Evolutionary conservation across 2,113 vertebrate genomes (phyloP).

Genomic region (Heteronetta atricapilla): DNA sequence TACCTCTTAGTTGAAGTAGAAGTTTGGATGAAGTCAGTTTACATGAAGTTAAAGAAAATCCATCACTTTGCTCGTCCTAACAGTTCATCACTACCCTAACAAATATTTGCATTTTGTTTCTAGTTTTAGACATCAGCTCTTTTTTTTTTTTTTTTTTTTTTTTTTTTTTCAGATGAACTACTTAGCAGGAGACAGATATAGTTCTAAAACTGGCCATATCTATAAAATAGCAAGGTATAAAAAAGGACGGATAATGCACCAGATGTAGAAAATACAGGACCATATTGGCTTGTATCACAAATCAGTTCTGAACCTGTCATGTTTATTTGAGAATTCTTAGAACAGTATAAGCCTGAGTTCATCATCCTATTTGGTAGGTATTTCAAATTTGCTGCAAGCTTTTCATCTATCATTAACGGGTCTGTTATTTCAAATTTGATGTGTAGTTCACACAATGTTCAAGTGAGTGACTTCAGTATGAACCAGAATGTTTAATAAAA

Average conservation of each 20-base stretch:
- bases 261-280: background rate
- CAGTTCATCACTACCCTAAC: background rate
- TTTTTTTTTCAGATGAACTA: background rate
- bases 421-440: background rate
- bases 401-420: conserved; percentile 23
- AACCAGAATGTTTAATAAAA: conserved; percentile 30
- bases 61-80: background rate
- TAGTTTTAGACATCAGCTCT: background rate
- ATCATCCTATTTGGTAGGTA: background rate
- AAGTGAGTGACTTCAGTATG: background rate
- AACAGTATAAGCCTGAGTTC: background rate
- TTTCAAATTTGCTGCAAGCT: background rate
- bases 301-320: background rate
- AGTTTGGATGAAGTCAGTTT: background rate
- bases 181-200: background rate
- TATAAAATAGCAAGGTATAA: background rate
- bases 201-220: background rate
- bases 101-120: background rate
- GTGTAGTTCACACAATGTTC: background rate
- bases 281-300: background rate
- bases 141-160: background rate
- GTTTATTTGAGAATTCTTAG: background rate
- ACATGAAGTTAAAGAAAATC: background rate
- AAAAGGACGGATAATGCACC: background rate
- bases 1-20: background rate